Evolutionary conservation across 2,797 vertebrate species (phyloP), one percentile per base, ranked within the genome.

Genomic region (Coranthus polyacanthus): DNA sequence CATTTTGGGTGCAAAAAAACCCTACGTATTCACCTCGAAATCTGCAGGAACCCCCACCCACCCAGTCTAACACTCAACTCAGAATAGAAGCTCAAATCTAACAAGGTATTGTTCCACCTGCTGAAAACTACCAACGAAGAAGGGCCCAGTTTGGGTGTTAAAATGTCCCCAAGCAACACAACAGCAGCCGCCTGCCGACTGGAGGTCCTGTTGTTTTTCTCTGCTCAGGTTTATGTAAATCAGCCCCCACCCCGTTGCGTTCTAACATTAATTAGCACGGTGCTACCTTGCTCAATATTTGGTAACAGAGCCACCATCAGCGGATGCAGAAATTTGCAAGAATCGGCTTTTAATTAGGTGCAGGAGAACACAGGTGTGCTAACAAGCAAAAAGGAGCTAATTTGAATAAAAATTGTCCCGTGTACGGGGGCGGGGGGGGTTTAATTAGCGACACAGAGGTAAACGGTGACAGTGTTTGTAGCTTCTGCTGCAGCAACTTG

Each of bases 251-350:
- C n/a, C 72, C 63, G 54, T 39, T 59, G 56, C 74, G 67, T 69
- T 74, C 87, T 93, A 92, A 94, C 93, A 90, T 93, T 95, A 95
- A 95, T 95, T 94, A 95, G 90, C 93, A 89, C 89, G 73, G 82
- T 89, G 89, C 91, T 94, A 92, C 92, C 92, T 93, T 92, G 89
- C 85, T 93, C 92, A 92, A 85, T 93, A 92, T 93, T 94, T 92
- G 89, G 85, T 93, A 94, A 93, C 90, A 92, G 87, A 92, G 79
- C 79, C 86, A 79, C 78, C 72, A 76, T 85, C 80, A 72, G 85
- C 89, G 90, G 93, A 94, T 93, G 92, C 90, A 86, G 87, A 94
- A 90, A 92, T 91, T 88, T 92, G 84, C 92, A 93, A 85, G 91
- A 92, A 92, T 91, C 79, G 72, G 76, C 62, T 92, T 92, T 89